Evolutionary conservation across 2,888 invertebrate species (phyloP).

Genomic region (Hyposoter dolosus): DNA sequence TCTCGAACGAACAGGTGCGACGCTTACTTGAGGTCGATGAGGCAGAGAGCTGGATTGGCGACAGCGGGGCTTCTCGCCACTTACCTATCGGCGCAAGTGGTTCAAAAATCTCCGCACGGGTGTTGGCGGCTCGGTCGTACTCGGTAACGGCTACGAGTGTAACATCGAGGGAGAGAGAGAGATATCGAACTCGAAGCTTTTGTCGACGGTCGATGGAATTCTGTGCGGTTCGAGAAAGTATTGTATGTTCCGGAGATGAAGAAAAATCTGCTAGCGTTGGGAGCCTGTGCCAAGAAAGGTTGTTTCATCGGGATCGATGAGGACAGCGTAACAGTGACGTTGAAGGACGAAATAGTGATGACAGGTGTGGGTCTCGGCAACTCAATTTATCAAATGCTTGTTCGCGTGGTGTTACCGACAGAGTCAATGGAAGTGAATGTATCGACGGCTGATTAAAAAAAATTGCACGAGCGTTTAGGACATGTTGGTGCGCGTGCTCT

Average conservation of each 20-base stretch:
- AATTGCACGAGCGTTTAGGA: slow-evolving; percentile 69
- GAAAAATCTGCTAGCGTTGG: slow-evolving; percentile 59
- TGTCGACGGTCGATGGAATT: slow-evolving; percentile 62
- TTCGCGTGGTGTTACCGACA: slow-evolving; percentile 55
- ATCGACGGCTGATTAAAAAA: slow-evolving; percentile 52
- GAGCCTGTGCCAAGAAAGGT: slow-evolving; percentile 57
- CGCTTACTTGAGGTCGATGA: slow-evolving; percentile 59
- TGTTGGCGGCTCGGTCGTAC: slow-evolving; percentile 61
- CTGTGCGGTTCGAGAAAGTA: slow-evolving; percentile 52
- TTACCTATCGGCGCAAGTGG: slow-evolving; percentile 68
- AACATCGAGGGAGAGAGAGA: slow-evolving; percentile 58
- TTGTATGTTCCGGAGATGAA: slow-evolving; percentile 66
- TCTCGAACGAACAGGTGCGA: slow-evolving; percentile 40
- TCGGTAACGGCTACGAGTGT: slow-evolving; percentile 60
- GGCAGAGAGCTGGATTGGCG: slow-evolving; percentile 63
- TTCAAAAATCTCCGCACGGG: slow-evolving; percentile 61
- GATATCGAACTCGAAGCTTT: slow-evolving; percentile 59
- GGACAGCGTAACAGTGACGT: slow-evolving; percentile 32
- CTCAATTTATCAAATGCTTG: slow-evolving; percentile 63
- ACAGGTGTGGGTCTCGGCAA: slow-evolving; percentile 54
- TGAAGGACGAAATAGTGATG: slow-evolving; percentile 54
- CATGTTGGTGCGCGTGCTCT: slow-evolving; percentile 67
- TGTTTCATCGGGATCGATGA: slow-evolving; percentile 54
- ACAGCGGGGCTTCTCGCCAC: slow-evolving; percentile 68
- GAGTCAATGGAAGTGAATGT: slow-evolving; percentile 55